Evolutionary conservation across 2,888 invertebrate genomes (phyloP).

Genomic region (Colostygia pectinataria): DNA sequence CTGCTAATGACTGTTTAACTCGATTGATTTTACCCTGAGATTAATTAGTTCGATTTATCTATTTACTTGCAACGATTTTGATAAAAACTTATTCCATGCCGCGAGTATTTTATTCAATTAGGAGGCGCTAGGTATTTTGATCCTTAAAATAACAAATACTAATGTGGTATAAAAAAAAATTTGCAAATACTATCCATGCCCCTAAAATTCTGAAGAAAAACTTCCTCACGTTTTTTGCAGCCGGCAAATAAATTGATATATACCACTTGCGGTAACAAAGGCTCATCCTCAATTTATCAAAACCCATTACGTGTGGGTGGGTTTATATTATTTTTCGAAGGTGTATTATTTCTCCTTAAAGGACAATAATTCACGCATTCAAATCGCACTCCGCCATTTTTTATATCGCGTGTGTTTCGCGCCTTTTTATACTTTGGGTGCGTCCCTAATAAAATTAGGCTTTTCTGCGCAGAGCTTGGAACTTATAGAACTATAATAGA

Average conservation of each 20-base stretch:
- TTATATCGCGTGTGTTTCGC: conserved; percentile 83
- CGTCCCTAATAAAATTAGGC: conserved; percentile 82
- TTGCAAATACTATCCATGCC: no score
- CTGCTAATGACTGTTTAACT: no score
- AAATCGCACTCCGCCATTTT: conserved; percentile 80
- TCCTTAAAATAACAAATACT: no score
- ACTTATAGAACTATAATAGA: conserved; percentile 44
- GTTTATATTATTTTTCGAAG: conserved; percentile 67
- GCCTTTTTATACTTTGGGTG: conserved; percentile 81
- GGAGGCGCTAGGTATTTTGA: no score
- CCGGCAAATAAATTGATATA: conserved; percentile 27
- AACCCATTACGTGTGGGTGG: conserved; percentile 48
- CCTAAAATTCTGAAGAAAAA: neutral
- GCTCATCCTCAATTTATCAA: conserved; percentile 53
- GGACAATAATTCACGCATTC: conserved; percentile 82
- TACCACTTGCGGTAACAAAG: conserved; percentile 27
- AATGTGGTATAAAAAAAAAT: no score
- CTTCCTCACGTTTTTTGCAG: conserved; percentile 4
- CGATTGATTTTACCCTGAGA: no score
- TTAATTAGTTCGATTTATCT: no score
- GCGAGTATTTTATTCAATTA: no score
- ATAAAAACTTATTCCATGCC: no score
- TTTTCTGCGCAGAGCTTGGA: conserved; percentile 55
- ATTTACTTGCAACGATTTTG: neutral
- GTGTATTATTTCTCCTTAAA: conserved; percentile 77